Base-by-base conservation (phyloP, 1,140 invertebrate genomes). In the Papilio xuthus region DNA sequence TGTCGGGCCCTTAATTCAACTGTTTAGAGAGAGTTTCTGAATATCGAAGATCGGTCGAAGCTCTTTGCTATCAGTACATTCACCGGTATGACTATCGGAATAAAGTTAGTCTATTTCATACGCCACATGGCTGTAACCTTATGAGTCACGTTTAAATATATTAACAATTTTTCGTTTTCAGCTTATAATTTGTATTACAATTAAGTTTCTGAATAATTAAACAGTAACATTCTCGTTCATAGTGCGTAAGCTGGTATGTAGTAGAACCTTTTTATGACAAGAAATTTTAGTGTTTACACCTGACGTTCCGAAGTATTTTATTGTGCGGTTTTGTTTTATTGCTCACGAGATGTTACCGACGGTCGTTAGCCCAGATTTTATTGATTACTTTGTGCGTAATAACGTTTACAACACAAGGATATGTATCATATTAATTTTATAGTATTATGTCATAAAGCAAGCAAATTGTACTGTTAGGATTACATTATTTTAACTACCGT, bases 221-320 rank as follows among this genome's bases (percentile, higher is more conserved):
- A 53, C 50, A 7, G 50, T 53, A n/a, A 53, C 18, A 53, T 53
- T n/a, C 7, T 37, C 32, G 50, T 6, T 9, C 50, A 9, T 53
- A 18, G 15, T 6, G 44, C 18, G 15, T 47, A 47, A 6, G 18
- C 44, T 18, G 44, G 18, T 18, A 47, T 18, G n/a, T 53, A 53
- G 18, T 18, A 50, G 50, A n/a, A 53, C 50, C 50, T 53, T 67
- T 67, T 67, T 67, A 67, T 67, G 60, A 67, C 26, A 67, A 15
- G 47, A 20, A 67, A 13, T 67, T 67, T 67, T 60, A 60, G 56
- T 60, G 56, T 23, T 60, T 67, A 67, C 60, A 67, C 60, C 60
- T 67, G 60, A 67, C 60, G 60, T 67, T 12, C 26, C 60, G 26
- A 32, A 67, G 60, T 67, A 67, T 67, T 67, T 67, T 67, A 67